Conservation (phyloP, 2,113 vertebrate species). For the Australoheros scitulus region DNA sequence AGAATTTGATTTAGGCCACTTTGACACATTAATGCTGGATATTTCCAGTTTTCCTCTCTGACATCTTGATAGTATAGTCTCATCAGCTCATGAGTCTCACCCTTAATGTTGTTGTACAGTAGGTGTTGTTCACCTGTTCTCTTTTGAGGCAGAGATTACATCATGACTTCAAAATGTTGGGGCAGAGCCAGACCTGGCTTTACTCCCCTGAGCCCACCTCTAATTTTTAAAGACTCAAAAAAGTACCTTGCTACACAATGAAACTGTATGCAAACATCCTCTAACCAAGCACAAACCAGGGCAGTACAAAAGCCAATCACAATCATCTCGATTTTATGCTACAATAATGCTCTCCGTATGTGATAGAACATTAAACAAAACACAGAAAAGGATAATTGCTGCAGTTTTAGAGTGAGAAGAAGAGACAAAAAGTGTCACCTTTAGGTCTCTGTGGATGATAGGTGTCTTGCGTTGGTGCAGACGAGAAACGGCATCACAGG, state of each 20-base stretch:
- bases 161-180: background rate
- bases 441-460: slow-evolving; percentile 95
- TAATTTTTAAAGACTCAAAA: background rate
- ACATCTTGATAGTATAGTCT: no score
- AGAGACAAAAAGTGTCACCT: slow-evolving; percentile 80
- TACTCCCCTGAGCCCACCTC: background rate
- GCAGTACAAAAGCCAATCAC: background rate
- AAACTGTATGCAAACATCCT: background rate
- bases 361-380: background rate
- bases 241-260: background rate
- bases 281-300: no score
- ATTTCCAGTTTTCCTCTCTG: background rate
- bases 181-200: background rate
- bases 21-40: background rate
- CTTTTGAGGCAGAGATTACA: background rate
- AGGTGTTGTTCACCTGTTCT: background rate
- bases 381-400: background rate
- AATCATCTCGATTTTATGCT: background rate
- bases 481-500: slow-evolving; percentile 92
- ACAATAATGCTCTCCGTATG: background rate
- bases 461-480: slow-evolving; percentile 94
- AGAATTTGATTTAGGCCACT: background rate
- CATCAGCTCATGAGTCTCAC: no score
- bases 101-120: background rate
- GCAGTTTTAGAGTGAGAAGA: background rate